Evolutionary conservation across 2,113 vertebrate genomes (phyloP).

Genomic region (Pedetes capensis): DNA sequence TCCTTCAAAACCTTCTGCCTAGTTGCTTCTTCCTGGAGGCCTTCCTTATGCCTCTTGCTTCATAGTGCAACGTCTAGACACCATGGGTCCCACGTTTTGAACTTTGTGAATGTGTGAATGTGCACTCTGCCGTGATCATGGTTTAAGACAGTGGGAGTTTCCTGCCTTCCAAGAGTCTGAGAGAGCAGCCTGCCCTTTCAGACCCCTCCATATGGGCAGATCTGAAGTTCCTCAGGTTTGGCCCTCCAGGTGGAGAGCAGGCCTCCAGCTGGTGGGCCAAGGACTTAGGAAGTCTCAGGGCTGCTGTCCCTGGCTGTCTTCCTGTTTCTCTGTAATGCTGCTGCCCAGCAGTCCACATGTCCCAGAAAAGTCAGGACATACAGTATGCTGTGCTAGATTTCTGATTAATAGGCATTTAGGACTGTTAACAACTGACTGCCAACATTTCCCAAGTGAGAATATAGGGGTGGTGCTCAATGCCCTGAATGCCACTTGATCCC

Average conservation of each 20-base stretch:
- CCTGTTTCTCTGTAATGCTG: not conserved
- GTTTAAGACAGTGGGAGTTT: not conserved
- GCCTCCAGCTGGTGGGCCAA: not conserved
- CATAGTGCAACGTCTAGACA: not conserved
- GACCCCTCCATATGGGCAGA: accelerated
- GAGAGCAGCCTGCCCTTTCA: not conserved
- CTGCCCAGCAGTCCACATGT: not conserved
- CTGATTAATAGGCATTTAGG: not conserved
- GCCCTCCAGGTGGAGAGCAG: not conserved
- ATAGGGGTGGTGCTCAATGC: not conserved
- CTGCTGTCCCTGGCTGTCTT: not conserved
- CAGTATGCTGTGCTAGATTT: not conserved
- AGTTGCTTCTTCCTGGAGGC: not conserved
- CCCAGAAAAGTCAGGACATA: not conserved
- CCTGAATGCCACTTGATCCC: not conserved
- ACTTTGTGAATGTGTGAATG: not conserved
- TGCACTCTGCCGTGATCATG: not conserved
- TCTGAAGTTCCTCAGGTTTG: not conserved
- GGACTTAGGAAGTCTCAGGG: not conserved
- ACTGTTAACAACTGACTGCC: not conserved
- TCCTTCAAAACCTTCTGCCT: not conserved
- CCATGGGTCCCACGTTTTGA: not conserved
- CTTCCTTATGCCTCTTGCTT: not conserved
- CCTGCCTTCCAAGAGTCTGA: not conserved
- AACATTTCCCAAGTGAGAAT: not conserved